Evolutionary conservation across 2,888 invertebrate genomes (phyloP), one percentile per base, ranked within the genome.

Genomic region (Bombylius discolor): DNA sequence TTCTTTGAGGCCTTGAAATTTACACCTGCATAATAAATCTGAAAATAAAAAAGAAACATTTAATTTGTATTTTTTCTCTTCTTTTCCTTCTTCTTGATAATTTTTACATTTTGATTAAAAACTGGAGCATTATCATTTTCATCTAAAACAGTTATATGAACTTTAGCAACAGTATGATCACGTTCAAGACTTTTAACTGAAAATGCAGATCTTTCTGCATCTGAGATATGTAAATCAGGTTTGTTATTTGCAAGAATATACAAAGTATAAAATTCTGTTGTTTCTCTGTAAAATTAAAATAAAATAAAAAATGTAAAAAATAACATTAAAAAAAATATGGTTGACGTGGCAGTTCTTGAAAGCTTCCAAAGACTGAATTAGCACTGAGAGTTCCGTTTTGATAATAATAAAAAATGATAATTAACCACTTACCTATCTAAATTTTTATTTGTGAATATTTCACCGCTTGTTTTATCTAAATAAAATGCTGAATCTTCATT

Each of bases 71-170:
- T 36, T 7, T 36, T 36, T 49, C 2, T 34, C 1, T 32, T 8
- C 34, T 12, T 12, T n/a, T 49, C 49, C 1, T 34, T 34, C n/a
- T n/a, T n/a, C n/a, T n/a, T n/a, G n/a, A 7, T 9, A 1, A 12
- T 47, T 60, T 57, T 58, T 59, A 67, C 62, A 5, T 71, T 66
- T 58, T 81, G 77, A 52, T 81, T 78, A 66, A 90, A 90, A 47
- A 78, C 76, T 0, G 94, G 94, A 6, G 84, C 80, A 69, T 91
- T 90, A 66, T 94, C 94, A 64, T 93, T 93, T 53, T 87, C 82
- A 67, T 93, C 93, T 33, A 85, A 76, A 6, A 95, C 81, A 4
- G 77, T 80, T 45, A 94, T 78, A 54, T 77, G 79, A 3, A 91
- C 85, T 54, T 81, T 80, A 0, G 87, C 84, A 23, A 89, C 79